phyloP scores from a whole-genome alignment of 2,888 invertebrate species.

The Camptogramma bilineatum region DNA sequence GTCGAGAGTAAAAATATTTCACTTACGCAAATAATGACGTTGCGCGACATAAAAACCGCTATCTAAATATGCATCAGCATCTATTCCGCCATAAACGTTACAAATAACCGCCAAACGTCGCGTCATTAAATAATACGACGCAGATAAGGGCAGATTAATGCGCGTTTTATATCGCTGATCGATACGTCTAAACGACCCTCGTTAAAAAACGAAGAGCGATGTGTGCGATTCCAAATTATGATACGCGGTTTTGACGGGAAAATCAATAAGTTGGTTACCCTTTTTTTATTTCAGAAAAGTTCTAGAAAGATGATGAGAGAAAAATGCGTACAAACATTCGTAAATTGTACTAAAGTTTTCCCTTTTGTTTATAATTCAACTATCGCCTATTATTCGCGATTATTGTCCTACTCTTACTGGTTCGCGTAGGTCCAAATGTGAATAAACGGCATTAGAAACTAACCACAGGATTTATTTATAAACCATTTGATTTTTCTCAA shows the following conservation, averaged over 20 bases:
- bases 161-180: slow-evolving; percentile 77
- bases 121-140: slow-evolving; percentile 82
- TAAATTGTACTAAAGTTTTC: no score
- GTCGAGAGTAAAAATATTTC: slow-evolving; percentile 50
- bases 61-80: slow-evolving; percentile 73
- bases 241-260: slow-evolving; percentile 52
- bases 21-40: slow-evolving; percentile 62
- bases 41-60: slow-evolving; percentile 61
- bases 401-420: no score
- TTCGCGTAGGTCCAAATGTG: no score
- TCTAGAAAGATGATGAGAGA: background rate
- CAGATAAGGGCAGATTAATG: slow-evolving; percentile 84
- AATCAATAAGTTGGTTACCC: slow-evolving; percentile 14
- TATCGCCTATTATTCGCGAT: no score
- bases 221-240: slow-evolving; percentile 74
- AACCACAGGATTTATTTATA: no score
- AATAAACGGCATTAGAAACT: no score
- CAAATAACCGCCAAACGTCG: slow-evolving; percentile 82
- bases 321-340: no score
- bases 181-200: slow-evolving; percentile 72
- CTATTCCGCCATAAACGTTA: slow-evolving; percentile 76
- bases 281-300: background rate
- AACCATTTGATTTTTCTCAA: no score
- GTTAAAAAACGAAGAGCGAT: slow-evolving; percentile 68
- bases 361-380: no score